Base-by-base conservation (phyloP, 2,113 vertebrate species). In the Chaetops frenatus region DNA sequence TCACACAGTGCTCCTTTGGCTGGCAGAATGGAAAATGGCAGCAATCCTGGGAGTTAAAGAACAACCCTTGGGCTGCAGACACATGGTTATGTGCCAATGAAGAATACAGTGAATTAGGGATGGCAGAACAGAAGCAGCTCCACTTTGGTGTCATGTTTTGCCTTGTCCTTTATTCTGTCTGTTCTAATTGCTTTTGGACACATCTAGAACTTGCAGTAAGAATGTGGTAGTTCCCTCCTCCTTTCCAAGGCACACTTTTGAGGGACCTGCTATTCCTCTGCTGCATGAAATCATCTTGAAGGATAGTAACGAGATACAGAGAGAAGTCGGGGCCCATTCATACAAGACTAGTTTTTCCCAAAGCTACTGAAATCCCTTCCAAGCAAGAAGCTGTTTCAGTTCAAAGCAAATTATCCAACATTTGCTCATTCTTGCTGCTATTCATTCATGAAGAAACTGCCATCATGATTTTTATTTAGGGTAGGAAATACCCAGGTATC, bases 21-120 rank as follows among this genome's bases (percentile, higher is more conserved):
- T 93, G 95, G 85, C 82, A 88, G 61, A 88, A 94, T 84, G 90
- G 95, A 96, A 96, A 95, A 96, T 72, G 93, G 95, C 90, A 96
- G 72, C 76, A 93, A 28, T 95, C 82, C 79, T 92, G 73, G 56
- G 61, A 95, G 56, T 70, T 92, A 73, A 81, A 86, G 76, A 94
- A 72, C 72, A 95, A 28, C 45, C 40, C 82, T 95, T 95, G 93
- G 81, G 85, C 79, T 88, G 82, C 72, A 93, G 88, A 86, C 65
- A 47, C 58, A 64, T 64, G 35, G n/a, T 83, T 90, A 54, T 0
- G 1, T 92, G 74, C 87, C 89, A 94, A 3, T 73, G 85, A 86
- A 78, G 91, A 91, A 83, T 35, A 80, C 60, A 94, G 56, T 65
- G 88, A 88, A 95, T 90, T 95, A 83, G 67, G 61, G 71, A 90